Base-by-base conservation (phyloP, 2,113 vertebrate genomes). In the Pleuronectes platessa region DNA sequence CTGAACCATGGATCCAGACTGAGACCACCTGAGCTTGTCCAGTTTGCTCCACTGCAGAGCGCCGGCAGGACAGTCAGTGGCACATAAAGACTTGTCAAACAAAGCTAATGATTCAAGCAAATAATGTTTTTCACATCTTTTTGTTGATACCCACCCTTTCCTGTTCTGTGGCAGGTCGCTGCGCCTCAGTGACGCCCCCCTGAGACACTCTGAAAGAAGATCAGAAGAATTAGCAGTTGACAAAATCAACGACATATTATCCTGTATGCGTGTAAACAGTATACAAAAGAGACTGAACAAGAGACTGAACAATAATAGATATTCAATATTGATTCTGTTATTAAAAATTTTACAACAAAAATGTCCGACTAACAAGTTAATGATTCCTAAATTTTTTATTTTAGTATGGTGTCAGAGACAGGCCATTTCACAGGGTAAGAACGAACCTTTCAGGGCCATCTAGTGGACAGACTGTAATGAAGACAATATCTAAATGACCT, bases 91-190 rank as follows among this genome's bases (percentile, higher is more conserved):
- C 0, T 31, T 31, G 31, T 31, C 1, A 20, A 54, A 54, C 53
- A 54, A 54, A 54, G n/a, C 18, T n/a, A n/a, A n/a, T n/a, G n/a
- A 54, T 7, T 5, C 51, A 55, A 55, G 2, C 54, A 55, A 23
- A 56, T 12, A 56, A 42, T 11, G 12, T 42, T 54, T 20, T 10
- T 54, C 47, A 56, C 49, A 74, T 60, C 24, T 73, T 45, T 5
- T 10, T n/a, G 51, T 18, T 3, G 47, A 26, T 45, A 82, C 88
- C 85, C 70, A 90, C 89, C 83, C 5, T 17, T 58, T 17, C 26
- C 42, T 40, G 55, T 20, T 79, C 27, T 3, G 13, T 13, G 14
- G 61, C 21, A 20, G 53, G 68, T 13, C 14, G 61, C 37, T 82
- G 85, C 5, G 40, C 71, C 31, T 88, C 82, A 42, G 58, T 11